Conservation (phyloP, 2,888 invertebrate genomes). For the Julus scandinavius region DNA sequence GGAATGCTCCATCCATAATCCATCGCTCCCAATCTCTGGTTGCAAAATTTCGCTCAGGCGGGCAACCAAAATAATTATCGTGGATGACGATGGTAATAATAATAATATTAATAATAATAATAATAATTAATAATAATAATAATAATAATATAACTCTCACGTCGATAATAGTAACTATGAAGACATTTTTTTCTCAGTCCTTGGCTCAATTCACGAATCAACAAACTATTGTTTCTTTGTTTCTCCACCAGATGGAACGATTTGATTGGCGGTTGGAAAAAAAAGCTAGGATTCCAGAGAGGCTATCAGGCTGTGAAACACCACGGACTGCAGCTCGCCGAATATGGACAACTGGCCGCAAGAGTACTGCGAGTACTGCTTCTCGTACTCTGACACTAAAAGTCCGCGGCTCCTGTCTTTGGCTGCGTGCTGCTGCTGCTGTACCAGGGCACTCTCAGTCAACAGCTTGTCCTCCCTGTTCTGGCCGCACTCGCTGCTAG, state of each 20-base stretch:
- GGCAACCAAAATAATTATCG: neutral
- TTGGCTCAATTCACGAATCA: neutral
- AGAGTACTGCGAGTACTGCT: constrained; percentile 64
- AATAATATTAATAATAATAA: neutral
- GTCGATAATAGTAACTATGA: constrained; percentile 33
- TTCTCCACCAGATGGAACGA: neutral
- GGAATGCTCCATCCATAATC: too few relatives aligned
- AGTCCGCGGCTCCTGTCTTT: constrained; percentile 22
- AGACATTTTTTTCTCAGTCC: neutral
- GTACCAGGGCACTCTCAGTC: neutral
- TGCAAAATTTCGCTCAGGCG: too few relatives aligned
- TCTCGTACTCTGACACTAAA: constrained; percentile 58
- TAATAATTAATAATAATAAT: neutral
- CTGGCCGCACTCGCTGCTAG: neutral
- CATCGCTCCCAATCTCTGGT: too few relatives aligned
- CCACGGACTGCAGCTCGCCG: constrained; percentile 72
- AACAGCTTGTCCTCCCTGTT: constrained; percentile 1
- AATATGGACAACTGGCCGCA: constrained; percentile 77
- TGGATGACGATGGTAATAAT: neutral
- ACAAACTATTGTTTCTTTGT: neutral
- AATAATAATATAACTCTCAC: neutral
- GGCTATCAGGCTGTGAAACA: constrained; percentile 72
- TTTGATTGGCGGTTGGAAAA: neutral
- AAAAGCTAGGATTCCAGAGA: constrained; percentile 69
- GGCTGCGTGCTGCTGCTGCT: neutral